Percentiles rank a stretch among this genome's conserved stretches.
Evolutionary conservation across 2,797 vertebrate genomes (phyloP).

Genomic region (Crax fasciolata): DNA sequence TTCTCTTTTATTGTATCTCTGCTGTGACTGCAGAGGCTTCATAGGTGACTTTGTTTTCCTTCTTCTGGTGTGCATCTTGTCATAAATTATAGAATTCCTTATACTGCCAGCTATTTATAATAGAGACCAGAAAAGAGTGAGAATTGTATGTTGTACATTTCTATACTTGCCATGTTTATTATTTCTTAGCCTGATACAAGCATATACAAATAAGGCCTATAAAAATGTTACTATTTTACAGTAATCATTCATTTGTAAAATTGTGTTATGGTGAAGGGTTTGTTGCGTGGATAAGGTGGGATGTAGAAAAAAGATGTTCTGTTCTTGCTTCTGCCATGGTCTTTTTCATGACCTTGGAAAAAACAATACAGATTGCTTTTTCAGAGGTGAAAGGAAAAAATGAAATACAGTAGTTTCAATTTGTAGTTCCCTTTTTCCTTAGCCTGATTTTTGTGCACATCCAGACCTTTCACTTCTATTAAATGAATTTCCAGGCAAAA

Average conservation of each 20-base stretch:
- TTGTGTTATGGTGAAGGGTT: background rate
- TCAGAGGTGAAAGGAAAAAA: background rate
- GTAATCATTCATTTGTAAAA: background rate
- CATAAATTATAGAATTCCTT: background rate
- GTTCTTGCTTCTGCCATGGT: background rate
- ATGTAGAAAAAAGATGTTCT: background rate
- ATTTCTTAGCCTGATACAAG: background rate
- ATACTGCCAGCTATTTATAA: background rate
- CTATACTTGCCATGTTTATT: background rate
- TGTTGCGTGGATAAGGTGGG: background rate
- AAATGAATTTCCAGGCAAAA: background rate
- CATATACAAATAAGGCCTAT: background rate
- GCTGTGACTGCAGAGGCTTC: conserved; percentile 18
- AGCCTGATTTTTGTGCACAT: background rate
- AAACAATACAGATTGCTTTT: background rate
- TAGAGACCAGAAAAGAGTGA: background rate
- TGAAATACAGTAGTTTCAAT: background rate
- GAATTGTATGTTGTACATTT: background rate
- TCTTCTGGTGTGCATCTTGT: background rate
- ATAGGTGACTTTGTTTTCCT: conserved; percentile 26
- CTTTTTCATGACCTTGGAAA: background rate
- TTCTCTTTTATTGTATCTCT: conserved; percentile 17
- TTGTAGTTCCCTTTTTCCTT: background rate
- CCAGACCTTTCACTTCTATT: background rate
- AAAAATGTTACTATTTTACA: background rate